A percentile compares a stretch with the other conserved stretches of the same genome.
phyloP scores from a whole-genome alignment of 2,113 vertebrate species.

The Ondatra zibethicus region DNA sequence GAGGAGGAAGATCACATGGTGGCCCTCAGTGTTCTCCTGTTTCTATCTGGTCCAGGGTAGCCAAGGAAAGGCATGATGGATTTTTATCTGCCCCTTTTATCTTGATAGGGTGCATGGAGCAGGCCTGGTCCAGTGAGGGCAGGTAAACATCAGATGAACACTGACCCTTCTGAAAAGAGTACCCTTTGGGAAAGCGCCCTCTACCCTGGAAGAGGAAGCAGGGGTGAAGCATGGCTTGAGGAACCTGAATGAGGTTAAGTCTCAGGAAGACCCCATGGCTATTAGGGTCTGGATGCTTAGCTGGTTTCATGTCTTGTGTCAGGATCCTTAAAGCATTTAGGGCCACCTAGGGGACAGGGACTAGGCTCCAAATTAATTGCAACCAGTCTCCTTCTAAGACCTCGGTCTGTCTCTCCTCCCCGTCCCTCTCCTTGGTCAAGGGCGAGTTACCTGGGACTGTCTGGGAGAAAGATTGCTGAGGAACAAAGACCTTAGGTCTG shows the following conservation, averaged over 20 bases:
- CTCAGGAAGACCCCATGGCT: background rate
- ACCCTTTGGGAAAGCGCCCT: background rate
- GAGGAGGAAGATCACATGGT: background rate
- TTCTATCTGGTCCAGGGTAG: fast-evolving
- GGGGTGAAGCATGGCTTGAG: background rate
- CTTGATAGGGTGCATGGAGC: background rate
- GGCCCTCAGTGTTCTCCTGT: background rate
- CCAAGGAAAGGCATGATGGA: too few species aligned
- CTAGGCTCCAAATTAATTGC: background rate
- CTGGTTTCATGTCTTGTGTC: background rate
- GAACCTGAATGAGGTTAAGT: background rate
- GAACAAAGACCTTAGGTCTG: background rate
- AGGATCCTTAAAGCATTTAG: background rate
- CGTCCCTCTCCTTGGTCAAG: background rate
- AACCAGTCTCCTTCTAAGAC: background rate
- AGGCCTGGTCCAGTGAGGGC: background rate
- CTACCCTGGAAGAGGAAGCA: background rate
- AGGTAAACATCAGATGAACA: background rate
- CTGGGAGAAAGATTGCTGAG: background rate
- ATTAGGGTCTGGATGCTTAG: background rate
- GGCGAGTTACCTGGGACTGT: background rate
- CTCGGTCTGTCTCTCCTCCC: background rate
- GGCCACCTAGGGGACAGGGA: background rate
- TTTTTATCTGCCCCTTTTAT: background rate
- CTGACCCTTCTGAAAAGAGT: background rate